Evolutionary conservation across 2,888 invertebrate species (phyloP), one percentile per base, ranked within the genome.

Genomic region (Crocallis elinguaria): DNA sequence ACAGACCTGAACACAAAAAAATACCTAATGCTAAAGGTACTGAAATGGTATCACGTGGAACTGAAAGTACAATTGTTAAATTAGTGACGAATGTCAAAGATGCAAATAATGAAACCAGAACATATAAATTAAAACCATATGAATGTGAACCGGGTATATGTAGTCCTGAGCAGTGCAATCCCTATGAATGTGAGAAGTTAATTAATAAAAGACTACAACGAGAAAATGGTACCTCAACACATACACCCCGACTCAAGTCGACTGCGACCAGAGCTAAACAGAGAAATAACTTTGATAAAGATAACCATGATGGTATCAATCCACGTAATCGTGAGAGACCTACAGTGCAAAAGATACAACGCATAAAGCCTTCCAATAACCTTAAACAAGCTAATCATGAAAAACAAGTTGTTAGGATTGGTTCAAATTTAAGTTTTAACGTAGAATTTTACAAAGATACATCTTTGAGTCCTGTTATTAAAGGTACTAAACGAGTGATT

Each of bases 101-200:
- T 14, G 25, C 11, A 4, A 35, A 35, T 27, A 36, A 25, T 11
- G 36, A 23, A 35, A 16, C 16, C 1, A 17, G 17, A 7, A 25
- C 11, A 27, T 27, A 35, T 12, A 35, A 35, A 35, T 8, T 35
- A 38, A 57, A 50, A 17, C 17, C 29, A 13, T 66, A 68, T 39
- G 68, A 71, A 57, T 73, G 71, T 62, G 71, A 69, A 38, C 73
- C 77, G 7, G 59, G 60, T 39, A 57, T 68, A 13, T 77, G 72
- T 64, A 37, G 62, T 21, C 69, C 73, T 11, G 71, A 66, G 23
- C 45, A 71, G 38, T 71, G 71, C 60, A 57, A 75, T 55, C 72
- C 70, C 3, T 57, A 70, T 38, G 49, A 62, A 49, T 73, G 74
- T 38, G 37, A 46, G 16, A 46, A 38, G n/a, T 30, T 37, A 12